Percentiles rank a stretch among this genome's conserved stretches.
These are phyloP conservation scores for Papilio protenor DNA, from an alignment of 2,888 invertebrate genomes.

Conservation along the genomic window DNA sequence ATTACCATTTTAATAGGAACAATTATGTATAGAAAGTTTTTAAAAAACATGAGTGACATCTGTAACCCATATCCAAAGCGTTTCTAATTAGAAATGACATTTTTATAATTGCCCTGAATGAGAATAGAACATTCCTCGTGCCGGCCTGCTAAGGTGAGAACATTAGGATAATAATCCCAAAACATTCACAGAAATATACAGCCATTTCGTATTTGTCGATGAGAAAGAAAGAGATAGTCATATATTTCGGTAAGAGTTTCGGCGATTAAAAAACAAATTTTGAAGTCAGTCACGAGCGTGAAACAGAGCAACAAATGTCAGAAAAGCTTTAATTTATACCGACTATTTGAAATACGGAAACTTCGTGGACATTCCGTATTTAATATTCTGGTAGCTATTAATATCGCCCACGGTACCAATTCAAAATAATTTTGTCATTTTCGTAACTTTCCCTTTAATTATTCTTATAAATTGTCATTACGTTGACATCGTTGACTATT, in stretches of 20 bases:
- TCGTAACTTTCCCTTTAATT: constrained; percentile 27
- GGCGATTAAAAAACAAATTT: constrained; percentile 49
- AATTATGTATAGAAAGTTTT: constrained; percentile 16
- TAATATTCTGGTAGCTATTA: constrained; percentile 56
- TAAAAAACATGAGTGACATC: constrained; percentile 60
- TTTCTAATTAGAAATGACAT: constrained; percentile 76
- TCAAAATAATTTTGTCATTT: constrained; percentile 39
- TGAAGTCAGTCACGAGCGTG: constrained; percentile 54
- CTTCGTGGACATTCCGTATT: constrained; percentile 56
- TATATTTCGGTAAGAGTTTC: neutral
- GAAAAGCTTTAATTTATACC: constrained; percentile 67
- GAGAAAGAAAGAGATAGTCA: neutral
- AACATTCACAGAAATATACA: neutral
- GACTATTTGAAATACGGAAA: constrained; percentile 66
- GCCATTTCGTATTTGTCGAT: neutral
- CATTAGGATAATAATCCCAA: constrained; percentile 46
- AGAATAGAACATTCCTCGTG: constrained; percentile 55
- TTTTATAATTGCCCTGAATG: constrained; percentile 69
- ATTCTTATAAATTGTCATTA: constrained; percentile 32
- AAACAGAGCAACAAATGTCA: constrained; percentile 67
- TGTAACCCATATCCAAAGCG: constrained; percentile 63
- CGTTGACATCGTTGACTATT: constrained; percentile 23
- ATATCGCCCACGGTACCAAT: constrained; percentile 57
- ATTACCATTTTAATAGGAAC: constrained; percentile 53
- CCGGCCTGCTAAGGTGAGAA: constrained; percentile 53